These are phyloP conservation scores for Adelognathus sp. DNA, from an alignment of 2,888 invertebrate genomes.

Conservation along the genomic window DNA sequence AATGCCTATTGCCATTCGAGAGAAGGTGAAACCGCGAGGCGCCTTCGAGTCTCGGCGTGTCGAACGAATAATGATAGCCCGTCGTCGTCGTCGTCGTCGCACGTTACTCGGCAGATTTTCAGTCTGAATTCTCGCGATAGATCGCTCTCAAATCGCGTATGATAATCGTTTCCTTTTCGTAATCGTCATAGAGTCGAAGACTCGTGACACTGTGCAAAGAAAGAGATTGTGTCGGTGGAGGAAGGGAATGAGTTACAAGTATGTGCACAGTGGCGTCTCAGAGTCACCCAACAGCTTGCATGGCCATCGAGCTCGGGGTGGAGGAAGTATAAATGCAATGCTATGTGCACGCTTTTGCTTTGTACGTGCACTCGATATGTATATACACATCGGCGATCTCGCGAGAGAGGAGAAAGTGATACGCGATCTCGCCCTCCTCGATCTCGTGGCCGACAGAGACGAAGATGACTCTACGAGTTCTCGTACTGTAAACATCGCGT, in stretches of 20 bases:
- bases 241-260: neutral
- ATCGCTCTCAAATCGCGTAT: conserved; percentile 1
- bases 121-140: neutral
- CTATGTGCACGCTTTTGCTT: conserved; percentile 27
- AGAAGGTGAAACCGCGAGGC: neutral
- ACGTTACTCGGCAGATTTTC: neutral
- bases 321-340: neutral
- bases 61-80: conserved; percentile 1
- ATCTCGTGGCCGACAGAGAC: conserved; percentile 18
- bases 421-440: conserved; percentile 44
- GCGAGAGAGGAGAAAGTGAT: conserved; percentile 49
- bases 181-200: neutral
- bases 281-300: neutral
- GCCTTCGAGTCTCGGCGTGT: neutral
- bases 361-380: conserved; percentile 1
- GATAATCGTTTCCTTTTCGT: conserved; percentile 8
- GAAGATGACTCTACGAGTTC: conserved; percentile 30
- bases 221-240: neutral
- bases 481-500: conserved; percentile 6
- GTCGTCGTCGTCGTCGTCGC: neutral
- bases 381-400: conserved; percentile 33
- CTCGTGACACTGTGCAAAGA: neutral
- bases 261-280: neutral
- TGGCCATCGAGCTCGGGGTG: neutral
- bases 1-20: neutral